phyloP scores from a whole-genome alignment of 1,140 invertebrate species.

The Eueides isabella region DNA sequence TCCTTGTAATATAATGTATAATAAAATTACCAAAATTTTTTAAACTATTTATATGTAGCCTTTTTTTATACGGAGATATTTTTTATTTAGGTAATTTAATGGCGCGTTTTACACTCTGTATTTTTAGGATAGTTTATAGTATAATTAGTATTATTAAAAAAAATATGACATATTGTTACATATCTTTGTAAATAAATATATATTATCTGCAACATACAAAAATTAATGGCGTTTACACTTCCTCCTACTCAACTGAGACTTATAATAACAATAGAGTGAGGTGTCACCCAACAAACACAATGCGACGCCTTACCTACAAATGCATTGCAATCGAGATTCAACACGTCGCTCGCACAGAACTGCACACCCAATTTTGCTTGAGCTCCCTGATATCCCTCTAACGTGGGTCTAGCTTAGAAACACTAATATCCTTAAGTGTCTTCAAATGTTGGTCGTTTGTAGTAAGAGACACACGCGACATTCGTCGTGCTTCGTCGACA shows the following conservation, averaged over 20 bases:
- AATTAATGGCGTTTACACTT: slow-evolving; percentile 25
- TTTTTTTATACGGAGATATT: no score
- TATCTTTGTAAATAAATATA: slow-evolving; percentile 18
- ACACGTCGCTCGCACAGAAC: slow-evolving; percentile 50
- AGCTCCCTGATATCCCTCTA: slow-evolving; percentile 34
- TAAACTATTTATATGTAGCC: no score
- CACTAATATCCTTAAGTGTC: slow-evolving; percentile 36
- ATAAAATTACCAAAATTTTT: no score
- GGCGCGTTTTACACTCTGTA: neutral
- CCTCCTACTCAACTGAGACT: slow-evolving; percentile 22
- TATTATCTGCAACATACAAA: slow-evolving; percentile 14
- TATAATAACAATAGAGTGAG: slow-evolving; percentile 42
- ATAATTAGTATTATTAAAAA: no score
- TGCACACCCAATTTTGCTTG: slow-evolving; percentile 43
- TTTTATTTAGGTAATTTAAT: neutral
- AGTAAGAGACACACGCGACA: slow-evolving; percentile 51
- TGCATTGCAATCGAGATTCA: slow-evolving; percentile 59
- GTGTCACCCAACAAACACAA: slow-evolving; percentile 55
- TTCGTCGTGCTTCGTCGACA: slow-evolving; percentile 72
- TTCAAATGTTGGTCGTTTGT: slow-evolving; percentile 37
- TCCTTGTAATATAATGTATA: no score
- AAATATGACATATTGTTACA: no score
- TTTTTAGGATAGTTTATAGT: no score
- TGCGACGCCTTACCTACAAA: slow-evolving; percentile 56
- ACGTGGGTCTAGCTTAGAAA: neutral